Evolutionary conservation across 2,797 vertebrate species (phyloP), one percentile per base, ranked within the genome.

Genomic region (Rhynchonycteris naso): DNA sequence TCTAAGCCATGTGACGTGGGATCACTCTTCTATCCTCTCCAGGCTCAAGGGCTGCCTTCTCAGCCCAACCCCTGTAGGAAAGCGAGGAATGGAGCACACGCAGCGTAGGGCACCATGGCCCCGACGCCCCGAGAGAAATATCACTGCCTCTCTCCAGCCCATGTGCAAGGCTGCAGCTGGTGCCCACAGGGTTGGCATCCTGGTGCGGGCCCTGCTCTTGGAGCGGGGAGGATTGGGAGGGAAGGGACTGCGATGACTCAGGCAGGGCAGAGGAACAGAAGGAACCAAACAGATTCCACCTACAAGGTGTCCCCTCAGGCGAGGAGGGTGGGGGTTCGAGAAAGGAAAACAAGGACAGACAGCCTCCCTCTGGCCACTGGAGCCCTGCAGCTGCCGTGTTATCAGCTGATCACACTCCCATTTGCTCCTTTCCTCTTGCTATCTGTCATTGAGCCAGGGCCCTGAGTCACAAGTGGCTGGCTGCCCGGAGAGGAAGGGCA

Each of bases 381-480:
- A 68, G 16, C 12, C 47, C 81, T 26, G 1, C n/a, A 38, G 16
- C 61, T 80, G 76, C 68, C 35, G 28, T 69, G 30, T 1, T 12
- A 26, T 28, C 56, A 76, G 81, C 59, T 18, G 7, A 54, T 38
- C 61, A 30, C 6, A 63, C 56, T 43, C 9, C 7, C 18, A 38
- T 35, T 26, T 81, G 69, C 47, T 56, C 24, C 58, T 56, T 12
- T 1, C 12, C n/a, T 35, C 52, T 59, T 35, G 56, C 58, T 38
- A 1, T 52, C 88, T 81, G 61, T 74, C 71, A 47, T 0, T 54
- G 85, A 88, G 52, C 47, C 7, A 88, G 66, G n/a, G 33, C 18
- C 71, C 85, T 96, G 93, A 97, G 85, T 95, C 97, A 90, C 56
- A 0, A 1, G 84, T 30, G 28, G 59, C 52, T 74, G 14, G 43